Conservation (phyloP, 2,888 invertebrate genomes). For the Incurvaria masculella region DNA sequence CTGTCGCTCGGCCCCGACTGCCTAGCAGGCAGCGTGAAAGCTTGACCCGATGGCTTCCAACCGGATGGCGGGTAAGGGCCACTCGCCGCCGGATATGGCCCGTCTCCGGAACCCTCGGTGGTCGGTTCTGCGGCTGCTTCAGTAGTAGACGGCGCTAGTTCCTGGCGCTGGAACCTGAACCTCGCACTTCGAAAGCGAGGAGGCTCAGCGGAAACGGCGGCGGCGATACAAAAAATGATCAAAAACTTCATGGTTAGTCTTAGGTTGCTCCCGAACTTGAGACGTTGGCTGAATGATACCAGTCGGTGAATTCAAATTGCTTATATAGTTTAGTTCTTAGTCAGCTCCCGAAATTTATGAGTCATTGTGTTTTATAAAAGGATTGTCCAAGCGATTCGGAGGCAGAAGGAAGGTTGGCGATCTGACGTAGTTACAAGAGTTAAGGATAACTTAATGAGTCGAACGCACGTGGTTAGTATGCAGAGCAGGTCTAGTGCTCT, state of each 20-base stretch:
- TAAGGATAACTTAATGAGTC: conserved; percentile 26
- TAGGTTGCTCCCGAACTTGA: conserved; percentile 4
- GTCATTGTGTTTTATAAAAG: conserved; percentile 41
- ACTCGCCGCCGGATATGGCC: conserved; percentile 16
- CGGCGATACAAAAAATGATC: conserved; percentile 28
- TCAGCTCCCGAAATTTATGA: conserved; percentile 26
- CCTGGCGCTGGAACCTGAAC: conserved; percentile 44
- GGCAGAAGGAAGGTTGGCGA: conserved; percentile 18
- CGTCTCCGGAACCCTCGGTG: conserved; percentile 22
- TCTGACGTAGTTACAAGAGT: conserved; percentile 22
- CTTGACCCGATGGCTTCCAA: conserved; percentile 40
- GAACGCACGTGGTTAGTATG: conserved; percentile 13
- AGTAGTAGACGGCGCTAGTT: conserved; percentile 42
- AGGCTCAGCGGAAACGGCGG: conserved; percentile 34
- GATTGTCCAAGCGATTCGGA: conserved; percentile 16
- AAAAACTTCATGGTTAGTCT: conserved; percentile 34
- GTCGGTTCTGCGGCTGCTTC: conserved; percentile 37
- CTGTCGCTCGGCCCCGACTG: too few relatives aligned
- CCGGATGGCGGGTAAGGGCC: conserved; percentile 38
- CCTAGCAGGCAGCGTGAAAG: conserved; percentile 29
- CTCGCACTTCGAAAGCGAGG: conserved; percentile 48
- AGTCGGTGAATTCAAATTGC: conserved; percentile 13
- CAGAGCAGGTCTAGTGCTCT: conserved; percentile 29
- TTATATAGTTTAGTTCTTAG: conserved; percentile 27
- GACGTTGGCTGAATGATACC: conserved; percentile 16